Evolutionary conservation across 2,113 vertebrate genomes (phyloP), one percentile per base, ranked within the genome.

Genomic region (Clinocottus analis): DNA sequence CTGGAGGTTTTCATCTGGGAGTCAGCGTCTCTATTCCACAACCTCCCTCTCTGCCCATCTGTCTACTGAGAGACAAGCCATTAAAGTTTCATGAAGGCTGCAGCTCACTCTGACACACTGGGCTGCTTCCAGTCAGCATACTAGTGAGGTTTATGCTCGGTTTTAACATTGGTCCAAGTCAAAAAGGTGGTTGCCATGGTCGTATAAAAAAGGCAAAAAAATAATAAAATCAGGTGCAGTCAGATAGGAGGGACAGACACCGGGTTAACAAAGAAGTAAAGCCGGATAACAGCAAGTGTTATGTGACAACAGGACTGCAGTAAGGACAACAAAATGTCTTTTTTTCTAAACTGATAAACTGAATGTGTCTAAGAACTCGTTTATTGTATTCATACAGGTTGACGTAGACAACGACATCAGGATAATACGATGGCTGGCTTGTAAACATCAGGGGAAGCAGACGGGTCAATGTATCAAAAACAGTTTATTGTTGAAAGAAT

Each of bases 21-120:
- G 41, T 75, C 39, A 63, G 12, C 13, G 51, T 33, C 39, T 75
- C 8, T 55, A 23, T 25, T 78, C 10, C 39, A 71, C 23, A 65
- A 19, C 4, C 41, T 5, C 31, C 51, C 49, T 29, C 25, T 67
- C n/a, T 6, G 2, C 45, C 2, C 63, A 62, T 59, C 59, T 19
- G 19, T 63, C 63, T 70, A 51, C 10, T 21, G 16, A 17, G 37
- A 67, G 61, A 51, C 31, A 10, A 59, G 70, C 61, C 67, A 75
- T 79, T 31, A 63, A 58, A 75, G 70, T 78, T 75, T 76, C 7
- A 84, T 69, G 72, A 82, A 68, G 29, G 37, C 64, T 58, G 60
- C 59, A 68, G 69, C 72, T 64, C 31, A 35, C 64, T 45, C 37
- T 58, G 47, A 55, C n/a, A 65, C 33, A 59, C 37, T 55, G 41